Evolutionary conservation across 2,797 vertebrate genomes (phyloP).

Genomic region (Neopelma chrysocephalum): DNA sequence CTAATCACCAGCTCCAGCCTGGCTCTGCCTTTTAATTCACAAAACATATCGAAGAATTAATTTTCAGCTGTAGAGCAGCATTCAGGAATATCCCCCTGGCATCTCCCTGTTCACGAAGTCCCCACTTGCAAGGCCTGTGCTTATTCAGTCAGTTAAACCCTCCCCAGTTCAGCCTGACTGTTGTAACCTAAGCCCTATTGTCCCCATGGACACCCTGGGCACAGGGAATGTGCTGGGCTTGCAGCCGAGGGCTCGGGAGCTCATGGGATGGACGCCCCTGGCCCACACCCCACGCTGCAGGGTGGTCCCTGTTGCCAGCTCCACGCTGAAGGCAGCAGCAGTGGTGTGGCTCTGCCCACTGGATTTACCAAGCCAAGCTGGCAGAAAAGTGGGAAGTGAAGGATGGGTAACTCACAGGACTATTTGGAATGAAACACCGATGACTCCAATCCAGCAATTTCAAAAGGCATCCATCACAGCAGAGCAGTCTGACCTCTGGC

Average conservation of each 20-base stretch:
- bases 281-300: accelerated
- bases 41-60: slow-evolving; percentile 21
- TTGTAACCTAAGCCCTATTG: background rate
- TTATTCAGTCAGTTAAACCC: slow-evolving; percentile 33
- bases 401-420: background rate
- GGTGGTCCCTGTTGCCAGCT: background rate
- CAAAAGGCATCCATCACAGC: slow-evolving; percentile 8
- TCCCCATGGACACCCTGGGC: background rate
- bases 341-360: accelerated
- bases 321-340: accelerated
- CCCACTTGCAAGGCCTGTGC: background rate
- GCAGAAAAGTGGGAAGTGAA: background rate
- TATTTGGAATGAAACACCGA: background rate
- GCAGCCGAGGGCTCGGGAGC: accelerated
- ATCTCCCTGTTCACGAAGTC: background rate
- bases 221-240: too few species aligned
- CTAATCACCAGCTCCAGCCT: slow-evolving; percentile 2
- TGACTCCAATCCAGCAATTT: background rate
- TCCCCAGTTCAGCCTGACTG: background rate
- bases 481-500: slow-evolving; percentile 23
- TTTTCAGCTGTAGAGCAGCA: background rate
- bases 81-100: slow-evolving; percentile 3
- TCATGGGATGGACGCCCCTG: accelerated
- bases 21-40: slow-evolving; percentile 15
- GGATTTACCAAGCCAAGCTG: accelerated